Percentiles rank a stretch among this genome's conserved stretches.
These are phyloP conservation scores for Euzetes globulus DNA, from an alignment of 2,888 invertebrate species.

Conservation along the genomic window DNA sequence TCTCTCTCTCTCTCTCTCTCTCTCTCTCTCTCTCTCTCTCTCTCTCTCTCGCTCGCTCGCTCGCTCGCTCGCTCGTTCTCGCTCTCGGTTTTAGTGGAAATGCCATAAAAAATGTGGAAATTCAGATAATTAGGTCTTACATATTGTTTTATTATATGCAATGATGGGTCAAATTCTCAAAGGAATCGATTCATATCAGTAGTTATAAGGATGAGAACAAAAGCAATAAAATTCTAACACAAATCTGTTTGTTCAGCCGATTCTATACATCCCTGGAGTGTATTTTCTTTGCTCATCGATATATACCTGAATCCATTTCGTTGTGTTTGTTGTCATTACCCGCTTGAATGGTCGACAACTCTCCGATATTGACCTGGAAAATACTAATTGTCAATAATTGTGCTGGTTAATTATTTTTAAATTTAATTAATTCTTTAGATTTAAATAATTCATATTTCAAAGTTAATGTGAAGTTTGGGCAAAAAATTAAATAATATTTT, in stretches of 20 bases:
- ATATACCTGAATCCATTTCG: conserved; percentile 25
- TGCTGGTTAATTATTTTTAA: not conserved
- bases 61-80: too few species aligned
- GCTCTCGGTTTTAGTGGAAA: too few species aligned
- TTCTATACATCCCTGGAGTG: conserved; percentile 12
- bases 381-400: conserved; percentile 13
- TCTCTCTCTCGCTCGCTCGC: too few species aligned
- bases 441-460: not conserved
- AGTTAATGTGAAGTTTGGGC: not conserved
- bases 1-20: too few species aligned
- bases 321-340: conserved; percentile 9
- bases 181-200: not conserved
- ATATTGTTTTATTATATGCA: conserved; percentile 8
- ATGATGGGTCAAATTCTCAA: not conserved
- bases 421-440: not conserved
- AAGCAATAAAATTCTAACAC: conserved; percentile 19
- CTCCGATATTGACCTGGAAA: not conserved
- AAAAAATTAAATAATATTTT: conserved; percentile 2
- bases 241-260: conserved; percentile 23
- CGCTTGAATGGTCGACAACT: not conserved
- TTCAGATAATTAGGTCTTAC: conserved; percentile 3
- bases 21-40: too few species aligned
- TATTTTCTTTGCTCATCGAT: conserved; percentile 20
- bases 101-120: not conserved
- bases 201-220: not conserved